Evolutionary conservation across 2,797 vertebrate genomes (phyloP), one percentile per base, ranked within the genome.

Genomic region (Syndactyla subalaris): DNA sequence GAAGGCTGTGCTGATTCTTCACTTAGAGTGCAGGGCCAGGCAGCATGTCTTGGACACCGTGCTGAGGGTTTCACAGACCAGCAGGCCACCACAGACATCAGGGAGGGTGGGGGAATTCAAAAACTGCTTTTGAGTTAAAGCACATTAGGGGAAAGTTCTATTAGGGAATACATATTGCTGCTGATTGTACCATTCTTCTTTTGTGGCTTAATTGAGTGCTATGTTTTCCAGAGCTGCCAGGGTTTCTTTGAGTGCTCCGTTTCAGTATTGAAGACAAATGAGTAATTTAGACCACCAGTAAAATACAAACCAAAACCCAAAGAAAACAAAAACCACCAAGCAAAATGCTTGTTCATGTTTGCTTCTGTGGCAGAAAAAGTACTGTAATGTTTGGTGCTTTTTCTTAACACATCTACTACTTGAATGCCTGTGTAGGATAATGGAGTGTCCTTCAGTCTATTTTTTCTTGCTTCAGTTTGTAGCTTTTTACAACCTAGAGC

Each of bases 201-300:
- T 75, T 84, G 51, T 67, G 71, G 46, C 43, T 89, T 92, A 89
- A 93, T 80, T 83, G 83, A 91, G 70, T 73, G 71, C 55, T 88
- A 0, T 59, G 16, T 93, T 92, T 96, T 90, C 45, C 39, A 82
- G 89, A 74, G 52, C 67, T 95, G 77, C 77, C 57, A 88, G 59
- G 23, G 30, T 79, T 48, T 91, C 51, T 89, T 65, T 32, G 70
- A 92, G 72, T 75, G 30, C 70, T 78, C 7, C 1, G 14, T 89
- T 95, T 93, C 70, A 55, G 0, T 73, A 54, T 34, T 67, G 67
- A 85, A 96, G 79, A 85, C 63, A 88, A 93, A 81, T 67, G 34
- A 81, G 27, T 90, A 84, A 93, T 95, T 93, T 59, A 71, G 85
- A 95, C 73, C 63, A 79, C 29, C 43, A 90, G 38, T 84, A 51